Evolutionary conservation across 2,888 invertebrate species (phyloP), one percentile per base, ranked within the genome.

Genomic region (Stenotaenia linearis): DNA sequence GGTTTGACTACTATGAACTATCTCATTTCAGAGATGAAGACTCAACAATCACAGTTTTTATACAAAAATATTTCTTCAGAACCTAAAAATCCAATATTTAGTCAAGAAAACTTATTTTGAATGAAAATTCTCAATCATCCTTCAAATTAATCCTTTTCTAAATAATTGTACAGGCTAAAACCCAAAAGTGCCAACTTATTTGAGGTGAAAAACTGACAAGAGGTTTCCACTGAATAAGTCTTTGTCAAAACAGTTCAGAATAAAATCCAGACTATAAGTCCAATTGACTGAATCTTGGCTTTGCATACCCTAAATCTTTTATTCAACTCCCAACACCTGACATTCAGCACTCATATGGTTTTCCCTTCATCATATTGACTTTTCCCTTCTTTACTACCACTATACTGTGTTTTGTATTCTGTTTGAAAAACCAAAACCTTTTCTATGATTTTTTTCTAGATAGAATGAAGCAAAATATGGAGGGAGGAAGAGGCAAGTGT

Each of bases 281-380:
- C 21, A 56, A 56, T 61, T 61, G 61, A 61, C 61, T 25, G 25
- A 61, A 12, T n/a, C 12, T 45, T 45, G 18, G 18, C 45, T 45
- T 45, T 45, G 25, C 61, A 61, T 61, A 23, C 10, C 23, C 7
- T 56, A 25, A 9, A 61, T 23, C 61, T 61, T 61, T 61, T 61
- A 61, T 61, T 61, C 61, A 61, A 61, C 12, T 45, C 45, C 25
- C 61, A 61, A 61, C 25, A 25, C 25, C 61, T 61, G 61, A 61
- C 61, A 61, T 15, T 61, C 61, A 61, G 61, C 25, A 61, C 25
- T 61, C 61, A 61, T 61, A 61, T 61, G 61, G 25, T 61, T 61
- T 61, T 61, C 7, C n/a, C 25, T 61, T 25, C 25, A 25, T 61
- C 25, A 23, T 61, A 61, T 61, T 61, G 61, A 61, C 61, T 61